These are phyloP conservation scores for Oopsacas minuta DNA, from an alignment of 37 sponge, comb jelly and placozoan species.

Conservation along the genomic window DNA sequence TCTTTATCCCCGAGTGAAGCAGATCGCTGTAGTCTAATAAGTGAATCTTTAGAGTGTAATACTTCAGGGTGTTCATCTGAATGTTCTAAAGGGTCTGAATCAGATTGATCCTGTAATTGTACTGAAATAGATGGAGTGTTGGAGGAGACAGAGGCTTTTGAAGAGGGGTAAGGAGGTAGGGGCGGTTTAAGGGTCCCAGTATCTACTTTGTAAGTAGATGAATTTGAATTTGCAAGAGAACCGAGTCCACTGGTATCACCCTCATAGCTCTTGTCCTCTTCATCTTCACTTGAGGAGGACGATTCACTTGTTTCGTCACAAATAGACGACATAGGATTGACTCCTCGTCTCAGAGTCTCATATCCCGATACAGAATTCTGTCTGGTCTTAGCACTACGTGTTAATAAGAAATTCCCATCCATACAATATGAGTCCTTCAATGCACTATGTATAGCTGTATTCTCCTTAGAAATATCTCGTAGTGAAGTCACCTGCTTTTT, in stretches of 20 bases:
- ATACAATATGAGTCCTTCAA: neutral
- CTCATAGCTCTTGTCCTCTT: conserved; percentile 15
- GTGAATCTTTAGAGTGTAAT: neutral
- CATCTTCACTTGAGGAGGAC: neutral
- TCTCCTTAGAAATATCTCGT: neutral
- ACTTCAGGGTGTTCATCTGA: neutral
- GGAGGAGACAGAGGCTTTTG: neutral
- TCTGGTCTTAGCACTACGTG: neutral
- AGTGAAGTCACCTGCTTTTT: neutral
- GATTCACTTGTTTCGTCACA: neutral
- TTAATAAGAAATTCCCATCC: neutral
- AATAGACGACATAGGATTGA: neutral
- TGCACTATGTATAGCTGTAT: neutral
- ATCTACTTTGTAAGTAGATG: neutral
- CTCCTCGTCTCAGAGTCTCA: neutral
- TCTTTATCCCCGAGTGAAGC: neutral
- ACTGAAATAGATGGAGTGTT: neutral
- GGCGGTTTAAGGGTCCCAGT: neutral
- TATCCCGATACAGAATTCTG: neutral
- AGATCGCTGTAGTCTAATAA: neutral
- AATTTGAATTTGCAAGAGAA: neutral
- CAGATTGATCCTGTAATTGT: neutral
- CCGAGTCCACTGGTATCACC: conserved; percentile 7
- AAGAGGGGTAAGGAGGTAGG: neutral
- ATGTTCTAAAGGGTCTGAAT: neutral